Evolutionary conservation across 2,113 vertebrate species (phyloP), one percentile per base, ranked within the genome.

Genomic region (Trematocara marginatum): DNA sequence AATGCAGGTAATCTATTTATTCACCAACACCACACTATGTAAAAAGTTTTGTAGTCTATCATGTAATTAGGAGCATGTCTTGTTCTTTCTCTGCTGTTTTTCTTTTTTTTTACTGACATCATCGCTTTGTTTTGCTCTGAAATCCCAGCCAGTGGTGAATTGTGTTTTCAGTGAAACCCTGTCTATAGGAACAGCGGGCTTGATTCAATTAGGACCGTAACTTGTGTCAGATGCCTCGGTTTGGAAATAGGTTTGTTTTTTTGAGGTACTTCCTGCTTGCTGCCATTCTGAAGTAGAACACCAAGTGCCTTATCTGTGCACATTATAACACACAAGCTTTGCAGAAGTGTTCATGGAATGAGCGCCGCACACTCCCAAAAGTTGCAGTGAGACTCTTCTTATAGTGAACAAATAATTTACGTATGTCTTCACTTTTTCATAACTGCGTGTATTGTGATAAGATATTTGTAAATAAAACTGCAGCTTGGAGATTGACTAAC

Each of bases 181-280:
- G 78, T 80, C 82, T 31, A 59, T 85, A 84, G 87, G 85, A 89
- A 80, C 57, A 51, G 69, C 35, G 64, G 85, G 78, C 87, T 92
- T 92, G 90, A 93, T 90, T 93, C 79, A 89, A 92, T 95, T 94
- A 92, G 13, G 54, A 3, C 53, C 1, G 9, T 93, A 94, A 95
- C 87, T 69, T 79, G 78, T 84, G 87, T 93, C 94, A 93, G 94
- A 95, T 95, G 94, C 78, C 86, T 51, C 6, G 71, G 29, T 86
- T 38, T 87, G 83, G 81, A 87, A 84, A 84, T 86, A 26, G n/a
- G 29, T 34, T 92, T 84, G 85, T 90, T 93, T 92, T 89, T 79
- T 83, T 52, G 12, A 66, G 84, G 49, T 78, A 78, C 93, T 91
- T 94, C 91, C 90, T 93, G 88, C 78, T 90, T 38, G 61, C 53